phyloP scores from a whole-genome alignment of 2,888 invertebrate species.

The Bursaphelenchus okinawaensis region DNA sequence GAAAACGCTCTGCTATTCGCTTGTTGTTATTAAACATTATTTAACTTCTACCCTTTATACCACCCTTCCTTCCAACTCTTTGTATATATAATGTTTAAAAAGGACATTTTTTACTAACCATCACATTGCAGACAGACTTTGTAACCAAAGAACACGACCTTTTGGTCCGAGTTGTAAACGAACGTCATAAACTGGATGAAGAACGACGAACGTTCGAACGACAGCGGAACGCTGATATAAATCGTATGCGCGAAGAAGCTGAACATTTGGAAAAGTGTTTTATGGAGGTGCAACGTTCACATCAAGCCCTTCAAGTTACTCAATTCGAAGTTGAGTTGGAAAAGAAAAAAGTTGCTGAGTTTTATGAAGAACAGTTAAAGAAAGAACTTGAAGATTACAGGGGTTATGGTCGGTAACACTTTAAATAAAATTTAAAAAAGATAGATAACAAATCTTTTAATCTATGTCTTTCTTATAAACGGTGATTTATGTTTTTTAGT shows the following conservation, averaged over 20 bases:
- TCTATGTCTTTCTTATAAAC: too few relatives aligned
- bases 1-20: too few relatives aligned
- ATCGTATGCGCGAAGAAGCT: conserved; percentile 42
- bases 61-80: too few relatives aligned
- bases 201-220: conserved; percentile 27
- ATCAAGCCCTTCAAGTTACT: conserved; percentile 24
- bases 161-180: conserved; percentile 44
- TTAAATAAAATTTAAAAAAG: background rate
- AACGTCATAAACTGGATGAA: conserved; percentile 36
- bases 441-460: too few relatives aligned
- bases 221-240: conserved; percentile 34
- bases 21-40: too few relatives aligned
- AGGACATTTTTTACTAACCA: background rate
- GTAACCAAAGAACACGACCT: conserved; percentile 47
- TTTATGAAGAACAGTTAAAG: background rate
- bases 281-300: conserved; percentile 33
- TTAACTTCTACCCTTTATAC: too few relatives aligned
- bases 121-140: conserved; percentile 31
- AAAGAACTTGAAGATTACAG: background rate
- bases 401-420: background rate
- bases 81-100: conserved; percentile 4
- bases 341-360: background rate
- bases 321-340: conserved; percentile 28
- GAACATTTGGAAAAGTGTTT: conserved; percentile 38
- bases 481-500: too few relatives aligned